Base-by-base conservation (phyloP, 2,888 invertebrate species). In the Drosophila mimetica region DNA sequence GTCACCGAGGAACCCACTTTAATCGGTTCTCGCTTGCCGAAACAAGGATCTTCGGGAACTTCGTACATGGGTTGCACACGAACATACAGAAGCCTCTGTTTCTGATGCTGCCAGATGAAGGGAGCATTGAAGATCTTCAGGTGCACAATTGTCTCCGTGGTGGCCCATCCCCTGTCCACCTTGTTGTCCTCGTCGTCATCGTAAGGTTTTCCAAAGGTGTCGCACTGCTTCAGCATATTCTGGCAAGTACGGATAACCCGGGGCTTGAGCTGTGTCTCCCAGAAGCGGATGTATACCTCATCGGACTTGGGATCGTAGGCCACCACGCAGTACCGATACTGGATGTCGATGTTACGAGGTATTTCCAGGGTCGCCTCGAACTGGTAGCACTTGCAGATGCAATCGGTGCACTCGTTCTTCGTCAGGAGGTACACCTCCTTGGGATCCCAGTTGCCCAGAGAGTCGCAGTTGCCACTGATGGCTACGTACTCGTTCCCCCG, bases 91-190 rank as follows among this genome's bases (percentile, higher is more conserved):
- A 93, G 91, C 75, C 94, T 94, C 75, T 93, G 94, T 73, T 93
- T 92, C 65, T 95, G 93, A 75, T 94, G 94, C 73, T 94, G 95
- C 46, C 97, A 92, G 71, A 94, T 94, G 50, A 97, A 93, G 1
- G 97, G 96, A 87, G 95, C 95, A 81, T 95, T 95, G 80, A 94
- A 94, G 81, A 97, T 93, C 90, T 96, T 96, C 72, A 97, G 94
- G 89, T 97, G 97, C 51, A 97, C 92, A 63, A 95, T 93, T n/a
- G 95, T 95, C 90, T 96, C 96, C 70, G 93, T 93, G 22, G 95
- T 96, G 18, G 97, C 92, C 97, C 97, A 97, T 7, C 97, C 97
- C 74, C 94, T 93, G 85, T 95, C 95, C n/a, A 96, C 91, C 71
- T 93, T 92, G 70, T 91, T 90, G 25, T 92, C 91, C 11, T 92